phyloP scores from a whole-genome alignment of 2,888 invertebrate species.

The Drosophila neutralis region DNA sequence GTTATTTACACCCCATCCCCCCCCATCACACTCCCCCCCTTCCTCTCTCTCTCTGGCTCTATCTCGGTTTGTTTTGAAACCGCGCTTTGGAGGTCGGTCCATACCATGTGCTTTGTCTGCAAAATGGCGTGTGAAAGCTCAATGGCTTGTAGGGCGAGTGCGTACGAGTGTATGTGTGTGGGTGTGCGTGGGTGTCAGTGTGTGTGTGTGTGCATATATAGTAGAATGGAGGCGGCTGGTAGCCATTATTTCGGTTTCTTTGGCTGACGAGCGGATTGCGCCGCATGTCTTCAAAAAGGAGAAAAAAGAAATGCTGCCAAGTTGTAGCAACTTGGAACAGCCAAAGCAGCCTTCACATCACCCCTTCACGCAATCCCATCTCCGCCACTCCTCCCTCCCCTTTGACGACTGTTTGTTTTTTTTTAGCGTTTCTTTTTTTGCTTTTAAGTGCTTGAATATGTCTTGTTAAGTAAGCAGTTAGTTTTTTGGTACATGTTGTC shows the following conservation, averaged over 20 bases:
- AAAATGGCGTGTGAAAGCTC: slow-evolving; percentile 56
- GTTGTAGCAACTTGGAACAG: slow-evolving; percentile 53
- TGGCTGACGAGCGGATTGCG: slow-evolving; percentile 49
- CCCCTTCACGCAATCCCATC: not conserved
- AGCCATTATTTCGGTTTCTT: slow-evolving; percentile 11
- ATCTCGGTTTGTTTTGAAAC: not conserved
- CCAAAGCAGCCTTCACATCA: slow-evolving; percentile 12
- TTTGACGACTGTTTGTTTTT: not conserved
- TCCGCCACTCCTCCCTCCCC: not conserved
- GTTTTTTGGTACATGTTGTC: slow-evolving; percentile 70
- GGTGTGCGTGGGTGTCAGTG: slow-evolving; percentile 3
- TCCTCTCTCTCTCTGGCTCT: not conserved
- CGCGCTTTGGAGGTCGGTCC: not conserved
- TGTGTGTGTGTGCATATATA: not conserved
- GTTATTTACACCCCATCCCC: slow-evolving; percentile 39
- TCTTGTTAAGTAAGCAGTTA: slow-evolving; percentile 79
- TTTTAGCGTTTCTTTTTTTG: slow-evolving; percentile 62
- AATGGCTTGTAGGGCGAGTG: slow-evolving; percentile 12
- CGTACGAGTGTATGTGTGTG: not conserved
- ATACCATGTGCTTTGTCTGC: slow-evolving; percentile 47
- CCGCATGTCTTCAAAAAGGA: slow-evolving; percentile 41
- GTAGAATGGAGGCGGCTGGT: slow-evolving; percentile 9
- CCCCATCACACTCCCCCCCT: not conserved
- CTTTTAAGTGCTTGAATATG: slow-evolving; percentile 80
- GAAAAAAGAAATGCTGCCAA: slow-evolving; percentile 19